Evolutionary conservation across 2,797 vertebrate genomes (phyloP).

Genomic region (Pristis pectinata): DNA sequence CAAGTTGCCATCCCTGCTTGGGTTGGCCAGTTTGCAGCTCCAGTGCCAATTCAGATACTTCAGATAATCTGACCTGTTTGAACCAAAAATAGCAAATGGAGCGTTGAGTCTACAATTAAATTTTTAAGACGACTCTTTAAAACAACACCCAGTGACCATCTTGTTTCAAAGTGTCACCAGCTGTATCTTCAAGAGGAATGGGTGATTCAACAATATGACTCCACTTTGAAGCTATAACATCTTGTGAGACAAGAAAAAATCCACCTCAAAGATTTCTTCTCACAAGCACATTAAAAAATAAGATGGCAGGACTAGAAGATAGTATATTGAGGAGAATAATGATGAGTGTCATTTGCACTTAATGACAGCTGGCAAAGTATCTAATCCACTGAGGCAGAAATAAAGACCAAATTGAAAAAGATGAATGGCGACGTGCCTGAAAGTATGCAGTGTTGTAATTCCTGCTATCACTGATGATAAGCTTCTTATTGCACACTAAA

Average conservation of each 20-base stretch:
- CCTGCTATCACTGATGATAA: neutral
- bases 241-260: neutral
- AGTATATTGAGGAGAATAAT: neutral
- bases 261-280: neutral
- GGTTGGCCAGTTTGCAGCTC: neutral
- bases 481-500: neutral
- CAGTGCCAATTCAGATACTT: neutral
- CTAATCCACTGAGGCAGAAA: slow-evolving; percentile 23
- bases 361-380: slow-evolving; percentile 15
- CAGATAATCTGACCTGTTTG: neutral
- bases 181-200: no score
- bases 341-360: slow-evolving; percentile 4
- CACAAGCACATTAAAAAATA: neutral
- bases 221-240: neutral
- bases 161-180: neutral
- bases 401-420: slow-evolving; percentile 26
- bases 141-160: neutral
- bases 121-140: neutral
- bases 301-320: neutral
- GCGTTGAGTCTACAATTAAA: neutral
- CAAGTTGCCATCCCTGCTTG: no score
- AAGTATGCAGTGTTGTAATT: neutral
- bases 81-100: neutral
- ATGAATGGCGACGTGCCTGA: neutral
- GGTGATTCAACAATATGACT: neutral